phyloP scores from a whole-genome alignment of 2,113 vertebrate species.

The Thamnaconus septentrionalis region DNA sequence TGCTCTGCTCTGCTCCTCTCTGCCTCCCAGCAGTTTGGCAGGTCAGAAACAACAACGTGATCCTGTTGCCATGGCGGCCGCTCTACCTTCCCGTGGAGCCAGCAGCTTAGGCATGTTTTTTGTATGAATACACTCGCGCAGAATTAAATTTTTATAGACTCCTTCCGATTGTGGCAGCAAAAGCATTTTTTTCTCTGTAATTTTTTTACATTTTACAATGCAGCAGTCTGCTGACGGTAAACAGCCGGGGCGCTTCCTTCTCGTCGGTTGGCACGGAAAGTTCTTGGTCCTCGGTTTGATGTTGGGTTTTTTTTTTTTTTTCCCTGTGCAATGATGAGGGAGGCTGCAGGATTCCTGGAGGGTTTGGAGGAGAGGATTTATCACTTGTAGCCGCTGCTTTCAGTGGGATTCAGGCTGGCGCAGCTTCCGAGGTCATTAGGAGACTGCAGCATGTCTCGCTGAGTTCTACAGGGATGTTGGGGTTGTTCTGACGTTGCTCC shows the following conservation, averaged over 20 bases:
- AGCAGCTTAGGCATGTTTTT: neutral
- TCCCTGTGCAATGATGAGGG: conserved; percentile 2
- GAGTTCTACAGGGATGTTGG: conserved; percentile 35
- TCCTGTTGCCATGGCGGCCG: conserved; percentile 72
- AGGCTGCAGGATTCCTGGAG: conserved; percentile 18
- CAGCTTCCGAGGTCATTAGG: conserved; percentile 51
- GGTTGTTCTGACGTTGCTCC: conserved; percentile 44
- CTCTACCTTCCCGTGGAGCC: neutral
- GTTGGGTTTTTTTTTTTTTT: too few relatives aligned
- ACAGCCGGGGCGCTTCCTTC: too few relatives aligned
- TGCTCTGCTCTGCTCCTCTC: conserved; percentile 31
- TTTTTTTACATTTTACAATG: too few relatives aligned
- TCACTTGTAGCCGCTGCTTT: conserved; percentile 21
- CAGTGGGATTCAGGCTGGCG: conserved; percentile 27
- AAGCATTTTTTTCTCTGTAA: neutral
- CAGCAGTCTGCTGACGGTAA: too few relatives aligned
- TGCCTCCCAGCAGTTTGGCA: conserved; percentile 41
- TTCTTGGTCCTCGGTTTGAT: too few relatives aligned
- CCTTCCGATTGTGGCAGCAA: neutral
- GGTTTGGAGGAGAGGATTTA: conserved; percentile 20
- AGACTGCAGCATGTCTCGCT: conserved; percentile 34
- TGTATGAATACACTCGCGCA: neutral
- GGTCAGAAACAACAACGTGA: conserved; percentile 49
- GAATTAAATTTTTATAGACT: neutral
- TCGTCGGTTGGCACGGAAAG: too few relatives aligned